Conservation (phyloP, 2,113 vertebrate species). For the Illadopsis cleaveri region DNA sequence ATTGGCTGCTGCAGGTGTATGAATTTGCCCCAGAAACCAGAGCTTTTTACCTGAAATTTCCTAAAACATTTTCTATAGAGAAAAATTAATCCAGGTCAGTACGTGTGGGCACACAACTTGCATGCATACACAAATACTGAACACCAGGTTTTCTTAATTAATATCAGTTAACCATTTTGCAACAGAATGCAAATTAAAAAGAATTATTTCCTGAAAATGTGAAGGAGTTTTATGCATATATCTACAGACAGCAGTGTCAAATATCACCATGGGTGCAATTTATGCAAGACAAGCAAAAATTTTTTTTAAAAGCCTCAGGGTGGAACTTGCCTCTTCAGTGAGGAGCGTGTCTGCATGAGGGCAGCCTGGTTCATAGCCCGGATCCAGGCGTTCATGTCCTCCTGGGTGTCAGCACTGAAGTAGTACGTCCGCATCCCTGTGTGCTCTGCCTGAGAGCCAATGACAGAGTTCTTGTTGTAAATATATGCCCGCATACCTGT, state of each 20-base stretch:
- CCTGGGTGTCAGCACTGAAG: slow-evolving; percentile 97
- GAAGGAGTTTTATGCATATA: neutral
- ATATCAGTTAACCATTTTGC: neutral
- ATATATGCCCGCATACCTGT: slow-evolving; percentile 96
- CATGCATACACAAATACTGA: neutral
- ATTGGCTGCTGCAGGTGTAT: neutral
- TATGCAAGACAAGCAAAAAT: fast-evolving
- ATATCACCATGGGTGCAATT: fast-evolving
- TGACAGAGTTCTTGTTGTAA: slow-evolving; percentile 88
- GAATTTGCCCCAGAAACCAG: neutral
- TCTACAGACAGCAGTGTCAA: neutral
- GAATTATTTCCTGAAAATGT: neutral
- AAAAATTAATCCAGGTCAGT: neutral
- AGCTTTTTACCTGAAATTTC: neutral
- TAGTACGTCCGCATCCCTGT: slow-evolving; percentile 96
- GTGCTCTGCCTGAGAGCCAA: slow-evolving; percentile 92
- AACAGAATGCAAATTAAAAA: neutral
- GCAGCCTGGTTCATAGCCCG: slow-evolving; percentile 96
- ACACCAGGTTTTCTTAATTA: neutral
- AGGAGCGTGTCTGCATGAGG: slow-evolving; percentile 88
- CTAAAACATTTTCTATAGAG: neutral
- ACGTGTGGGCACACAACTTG: neutral
- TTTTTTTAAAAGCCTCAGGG: neutral
- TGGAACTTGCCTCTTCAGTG: slow-evolving; percentile 86
- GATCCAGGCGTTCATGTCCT: slow-evolving; percentile 97